These are phyloP conservation scores for Bubo blakistoni DNA, from an alignment of 2,113 vertebrate genomes.

Conservation along the genomic window DNA sequence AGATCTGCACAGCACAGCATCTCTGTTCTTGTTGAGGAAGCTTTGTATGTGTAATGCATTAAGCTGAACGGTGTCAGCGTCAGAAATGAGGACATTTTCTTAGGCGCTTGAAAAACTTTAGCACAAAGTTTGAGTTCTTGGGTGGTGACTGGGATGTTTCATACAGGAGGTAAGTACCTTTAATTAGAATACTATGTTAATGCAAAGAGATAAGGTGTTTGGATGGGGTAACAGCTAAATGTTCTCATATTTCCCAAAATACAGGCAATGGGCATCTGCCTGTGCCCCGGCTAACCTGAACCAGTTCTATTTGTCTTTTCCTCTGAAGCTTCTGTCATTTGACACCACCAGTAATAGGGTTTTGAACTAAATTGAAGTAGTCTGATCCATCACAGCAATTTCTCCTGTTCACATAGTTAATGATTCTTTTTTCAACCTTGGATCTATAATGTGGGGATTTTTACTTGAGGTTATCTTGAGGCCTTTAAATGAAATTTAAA, in stretches of 20 bases:
- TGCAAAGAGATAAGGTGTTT: not conserved
- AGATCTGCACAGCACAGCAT: not conserved
- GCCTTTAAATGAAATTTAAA: not conserved
- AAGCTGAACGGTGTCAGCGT: not conserved
- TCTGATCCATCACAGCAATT: not conserved
- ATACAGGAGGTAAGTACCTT: not conserved
- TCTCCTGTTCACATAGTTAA: not conserved
- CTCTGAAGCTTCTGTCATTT: not conserved
- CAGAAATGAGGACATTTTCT: not conserved
- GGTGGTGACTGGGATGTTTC: not conserved
- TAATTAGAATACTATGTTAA: not conserved
- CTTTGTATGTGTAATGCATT: not conserved
- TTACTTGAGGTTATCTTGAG: not conserved
- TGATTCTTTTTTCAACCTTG: not conserved
- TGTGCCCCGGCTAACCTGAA: not conserved
- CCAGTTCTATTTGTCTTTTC: not conserved
- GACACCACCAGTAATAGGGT: not conserved
- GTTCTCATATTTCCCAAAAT: not conserved
- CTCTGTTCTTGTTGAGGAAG: not conserved
- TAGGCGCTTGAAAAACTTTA: accelerated
- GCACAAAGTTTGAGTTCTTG: not conserved
- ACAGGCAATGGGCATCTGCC: not conserved
- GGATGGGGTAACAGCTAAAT: not conserved
- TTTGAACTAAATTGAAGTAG: not conserved
- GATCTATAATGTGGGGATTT: not conserved